Percentiles rank a stretch among this genome's conserved stretches.
Conservation (phyloP, 92 coral and sea anemone genomes). For the Porites cylindrica region DNA sequence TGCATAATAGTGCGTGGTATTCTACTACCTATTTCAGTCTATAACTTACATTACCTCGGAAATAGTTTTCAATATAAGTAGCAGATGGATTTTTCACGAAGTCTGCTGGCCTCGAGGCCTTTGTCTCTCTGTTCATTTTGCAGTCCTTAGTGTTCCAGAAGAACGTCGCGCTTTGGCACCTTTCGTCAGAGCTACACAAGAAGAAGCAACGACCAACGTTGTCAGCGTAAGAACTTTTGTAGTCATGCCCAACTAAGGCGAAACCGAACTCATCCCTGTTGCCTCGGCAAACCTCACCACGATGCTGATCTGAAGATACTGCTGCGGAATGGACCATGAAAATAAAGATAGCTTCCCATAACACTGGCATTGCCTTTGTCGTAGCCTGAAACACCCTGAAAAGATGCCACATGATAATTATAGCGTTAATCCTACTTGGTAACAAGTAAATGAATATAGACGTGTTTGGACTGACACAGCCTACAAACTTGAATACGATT, state of each 20-base stretch:
- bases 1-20: no score
- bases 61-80: background rate
- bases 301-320: background rate
- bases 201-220: constrained; percentile 25
- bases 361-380: no score
- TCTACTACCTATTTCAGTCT: no score
- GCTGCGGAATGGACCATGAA: background rate
- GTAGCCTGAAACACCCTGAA: no score
- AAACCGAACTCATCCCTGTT: constrained; percentile 5
- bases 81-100: constrained; percentile 10
- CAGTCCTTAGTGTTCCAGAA: constrained; percentile 3
- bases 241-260: constrained; percentile 28
- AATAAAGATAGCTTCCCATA: background rate
- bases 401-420: no score
- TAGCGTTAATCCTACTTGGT: no score
- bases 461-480: no score
- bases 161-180: background rate
- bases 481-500: no score
- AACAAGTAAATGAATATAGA: no score
- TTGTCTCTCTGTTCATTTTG: background rate
- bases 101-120: background rate
- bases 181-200: constrained; percentile 16
- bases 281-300: background rate
- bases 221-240: background rate
- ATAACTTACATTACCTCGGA: constrained; percentile 11